Conservation (phyloP, 1,140 invertebrate species). For the Mesaphorura yosii region DNA sequence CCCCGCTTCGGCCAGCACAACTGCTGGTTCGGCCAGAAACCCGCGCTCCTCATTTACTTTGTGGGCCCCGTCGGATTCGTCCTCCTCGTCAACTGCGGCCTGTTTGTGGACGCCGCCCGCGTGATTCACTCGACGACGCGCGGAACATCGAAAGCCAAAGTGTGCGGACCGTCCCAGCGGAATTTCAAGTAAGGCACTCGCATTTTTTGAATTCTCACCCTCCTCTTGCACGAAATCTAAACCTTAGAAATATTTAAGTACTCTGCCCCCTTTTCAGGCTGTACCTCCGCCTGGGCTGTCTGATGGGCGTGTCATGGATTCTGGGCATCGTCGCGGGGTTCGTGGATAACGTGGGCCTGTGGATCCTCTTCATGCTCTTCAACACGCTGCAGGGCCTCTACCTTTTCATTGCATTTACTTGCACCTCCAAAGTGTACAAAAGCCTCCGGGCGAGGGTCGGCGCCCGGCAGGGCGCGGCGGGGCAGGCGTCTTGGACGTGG, state of each 20-base stretch:
- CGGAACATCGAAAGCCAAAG: slow-evolving; percentile 35
- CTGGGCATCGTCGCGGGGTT: slow-evolving; percentile 42
- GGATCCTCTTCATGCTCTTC: slow-evolving; percentile 44
- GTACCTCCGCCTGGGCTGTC: slow-evolving; percentile 44
- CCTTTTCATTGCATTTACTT: slow-evolving; percentile 48
- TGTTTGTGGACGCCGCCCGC: slow-evolving; percentile 42
- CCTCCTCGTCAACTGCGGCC: slow-evolving; percentile 41
- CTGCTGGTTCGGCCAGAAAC: slow-evolving; percentile 46
- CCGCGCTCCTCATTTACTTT: slow-evolving; percentile 45
- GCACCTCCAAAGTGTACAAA: slow-evolving; percentile 37
- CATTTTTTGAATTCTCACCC: background rate
- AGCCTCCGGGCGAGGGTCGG: slow-evolving; percentile 28
- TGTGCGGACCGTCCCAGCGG: slow-evolving; percentile 32
- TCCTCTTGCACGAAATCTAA: background rate
- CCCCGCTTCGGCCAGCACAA: slow-evolving; percentile 40
- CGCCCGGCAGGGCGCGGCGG: background rate
- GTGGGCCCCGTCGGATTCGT: slow-evolving; percentile 41
- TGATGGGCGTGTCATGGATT: slow-evolving; percentile 47
- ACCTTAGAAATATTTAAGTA: background rate
- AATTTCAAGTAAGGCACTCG: slow-evolving; percentile 34
- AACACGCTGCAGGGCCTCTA: slow-evolving; percentile 49
- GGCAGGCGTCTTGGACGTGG: slow-evolving; percentile 30
- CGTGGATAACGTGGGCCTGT: slow-evolving; percentile 37
- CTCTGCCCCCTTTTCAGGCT: slow-evolving; percentile 35
- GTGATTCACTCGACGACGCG: slow-evolving; percentile 42